Evolutionary conservation across 1,140 invertebrate genomes (phyloP).

Genomic region (Spodoptera litura): DNA sequence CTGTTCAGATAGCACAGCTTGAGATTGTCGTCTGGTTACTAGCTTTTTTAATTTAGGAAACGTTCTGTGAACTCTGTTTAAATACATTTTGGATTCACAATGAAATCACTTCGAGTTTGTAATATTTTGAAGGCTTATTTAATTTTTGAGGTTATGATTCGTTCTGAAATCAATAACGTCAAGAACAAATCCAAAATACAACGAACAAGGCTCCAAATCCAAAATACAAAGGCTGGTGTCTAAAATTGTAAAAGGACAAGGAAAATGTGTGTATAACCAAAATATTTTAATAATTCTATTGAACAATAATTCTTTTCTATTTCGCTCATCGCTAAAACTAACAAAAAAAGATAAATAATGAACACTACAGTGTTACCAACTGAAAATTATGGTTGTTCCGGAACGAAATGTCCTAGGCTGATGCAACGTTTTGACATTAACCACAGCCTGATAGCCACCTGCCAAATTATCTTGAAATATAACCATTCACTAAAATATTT

Average conservation of each 20-base stretch:
- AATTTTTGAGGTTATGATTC: conserved; percentile 46
- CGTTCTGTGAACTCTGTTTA: conserved; percentile 63
- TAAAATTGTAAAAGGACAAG: background rate
- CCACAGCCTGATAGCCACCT: conserved; percentile 55
- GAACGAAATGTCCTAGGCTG: conserved; percentile 54
- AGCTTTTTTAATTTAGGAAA: conserved; percentile 68
- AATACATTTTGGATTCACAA: conserved; percentile 63
- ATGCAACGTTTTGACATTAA: conserved; percentile 73
- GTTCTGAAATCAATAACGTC: conserved; percentile 18
- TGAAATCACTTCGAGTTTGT: background rate
- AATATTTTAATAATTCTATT: too few relatives aligned
- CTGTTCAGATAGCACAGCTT: conserved; percentile 62
- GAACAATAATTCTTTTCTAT: too few relatives aligned
- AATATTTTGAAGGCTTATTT: background rate
- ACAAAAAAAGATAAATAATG: too few relatives aligned
- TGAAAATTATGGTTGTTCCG: background rate
- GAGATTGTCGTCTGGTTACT: conserved; percentile 58
- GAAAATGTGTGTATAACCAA: background rate
- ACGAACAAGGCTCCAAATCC: too few relatives aligned
- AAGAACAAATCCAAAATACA: background rate
- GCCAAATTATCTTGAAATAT: conserved; percentile 69
- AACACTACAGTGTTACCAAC: background rate
- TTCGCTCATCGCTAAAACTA: too few relatives aligned
- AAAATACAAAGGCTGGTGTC: background rate
- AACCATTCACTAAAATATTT: conserved; percentile 66